These are phyloP conservation scores for Eulemur mongoz DNA, from an alignment of 2,797 vertebrate genomes.

Conservation along the genomic window DNA sequence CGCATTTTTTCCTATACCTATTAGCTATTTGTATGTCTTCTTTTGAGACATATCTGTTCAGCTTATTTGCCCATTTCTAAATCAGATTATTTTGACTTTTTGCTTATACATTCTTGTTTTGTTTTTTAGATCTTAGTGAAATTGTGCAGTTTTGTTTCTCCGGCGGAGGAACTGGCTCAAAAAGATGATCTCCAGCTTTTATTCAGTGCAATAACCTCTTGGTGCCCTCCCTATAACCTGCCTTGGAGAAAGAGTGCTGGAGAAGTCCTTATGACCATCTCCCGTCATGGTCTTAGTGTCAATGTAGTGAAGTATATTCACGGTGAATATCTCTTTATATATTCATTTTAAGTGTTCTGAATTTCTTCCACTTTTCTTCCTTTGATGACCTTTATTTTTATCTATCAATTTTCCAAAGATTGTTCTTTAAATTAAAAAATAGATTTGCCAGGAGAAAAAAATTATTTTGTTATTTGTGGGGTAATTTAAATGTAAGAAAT, in stretches of 20 bases:
- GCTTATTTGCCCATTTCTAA: not conserved
- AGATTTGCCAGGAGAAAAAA: not conserved
- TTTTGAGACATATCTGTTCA: not conserved
- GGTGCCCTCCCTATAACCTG: conserved; percentile 99
- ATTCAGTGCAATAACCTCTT: conserved; percentile 99
- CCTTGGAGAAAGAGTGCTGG: conserved; percentile 98
- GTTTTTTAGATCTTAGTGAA: conserved; percentile 95
- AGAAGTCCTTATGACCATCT: conserved; percentile 98
- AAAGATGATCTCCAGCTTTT: conserved; percentile 99
- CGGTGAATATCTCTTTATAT: conserved; percentile 83
- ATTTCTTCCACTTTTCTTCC: not conserved
- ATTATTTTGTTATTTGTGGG: not conserved
- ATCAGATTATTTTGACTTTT: not conserved
- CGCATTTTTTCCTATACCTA: not conserved
- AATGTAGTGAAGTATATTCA: conserved; percentile 99
- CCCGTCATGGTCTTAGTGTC: conserved; percentile 96
- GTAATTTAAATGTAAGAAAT: not conserved
- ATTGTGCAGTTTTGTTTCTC: conserved; percentile 97
- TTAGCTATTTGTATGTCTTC: not conserved
- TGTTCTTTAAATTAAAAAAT: not conserved
- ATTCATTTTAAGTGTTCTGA: not conserved
- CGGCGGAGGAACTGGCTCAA: conserved; percentile 97
- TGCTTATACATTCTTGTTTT: not conserved
- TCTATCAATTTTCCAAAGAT: not conserved
- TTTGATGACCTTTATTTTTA: not conserved